Evolutionary conservation across 2,888 invertebrate species (phyloP).

Genomic region (Trisateles emortualis): DNA sequence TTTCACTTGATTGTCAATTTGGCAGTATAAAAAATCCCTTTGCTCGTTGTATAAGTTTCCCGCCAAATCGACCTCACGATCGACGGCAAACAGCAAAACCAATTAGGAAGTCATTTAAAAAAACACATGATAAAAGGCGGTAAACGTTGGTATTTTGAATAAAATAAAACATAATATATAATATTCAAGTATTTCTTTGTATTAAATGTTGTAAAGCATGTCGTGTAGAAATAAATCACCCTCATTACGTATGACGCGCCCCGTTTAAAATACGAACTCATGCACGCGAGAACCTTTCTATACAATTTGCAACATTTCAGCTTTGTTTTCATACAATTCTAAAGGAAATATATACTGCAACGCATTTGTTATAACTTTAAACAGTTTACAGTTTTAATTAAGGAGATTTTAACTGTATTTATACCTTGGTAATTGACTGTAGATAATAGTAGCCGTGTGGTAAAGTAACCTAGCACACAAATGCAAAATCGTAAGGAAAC

Average conservation of each 20-base stretch:
- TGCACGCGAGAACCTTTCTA: neutral
- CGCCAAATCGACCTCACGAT: too few species aligned
- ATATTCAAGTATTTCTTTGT: neutral
- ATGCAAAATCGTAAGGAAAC: too few species aligned
- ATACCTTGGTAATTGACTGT: too few species aligned
- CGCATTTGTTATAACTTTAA: neutral
- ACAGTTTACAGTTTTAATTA: neutral
- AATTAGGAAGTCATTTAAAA: too few species aligned
- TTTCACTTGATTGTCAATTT: too few species aligned
- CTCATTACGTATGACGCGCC: neutral
- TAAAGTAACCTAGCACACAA: too few species aligned
- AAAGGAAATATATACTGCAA: neutral
- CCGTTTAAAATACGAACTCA: neutral
- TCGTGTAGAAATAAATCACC: conserved; percentile 2
- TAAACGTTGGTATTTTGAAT: neutral
- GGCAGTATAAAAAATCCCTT: too few species aligned
- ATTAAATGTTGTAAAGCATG: neutral
- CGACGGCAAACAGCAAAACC: too few species aligned
- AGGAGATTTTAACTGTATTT: too few species aligned
- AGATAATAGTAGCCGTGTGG: too few species aligned
- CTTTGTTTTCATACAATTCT: neutral
- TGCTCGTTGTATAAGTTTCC: too few species aligned
- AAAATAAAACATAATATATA: neutral
- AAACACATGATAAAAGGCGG: too few species aligned
- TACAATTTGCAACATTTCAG: neutral